Conservation (phyloP, 2,797 vertebrate species). For the Tamandua tetradactyla region DNA sequence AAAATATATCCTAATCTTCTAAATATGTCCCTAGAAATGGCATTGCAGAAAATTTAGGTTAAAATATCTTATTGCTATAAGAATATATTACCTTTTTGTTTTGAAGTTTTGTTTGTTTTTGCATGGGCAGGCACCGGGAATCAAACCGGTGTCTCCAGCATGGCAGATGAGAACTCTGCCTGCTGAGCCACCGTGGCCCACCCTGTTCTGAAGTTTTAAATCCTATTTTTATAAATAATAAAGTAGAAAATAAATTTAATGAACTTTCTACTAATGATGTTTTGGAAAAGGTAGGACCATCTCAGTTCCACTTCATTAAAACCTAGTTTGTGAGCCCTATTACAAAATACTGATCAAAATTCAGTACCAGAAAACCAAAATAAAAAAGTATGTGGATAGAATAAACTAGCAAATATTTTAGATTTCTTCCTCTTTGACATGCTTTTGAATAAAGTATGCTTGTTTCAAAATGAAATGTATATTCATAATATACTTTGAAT, state of each 20-base stretch:
- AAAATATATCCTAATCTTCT: constrained; percentile 65
- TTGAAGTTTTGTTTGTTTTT: no score
- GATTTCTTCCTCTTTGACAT: constrained; percentile 52
- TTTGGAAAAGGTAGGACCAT: constrained; percentile 67
- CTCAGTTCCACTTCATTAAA: constrained; percentile 59
- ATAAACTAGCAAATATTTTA: constrained; percentile 69
- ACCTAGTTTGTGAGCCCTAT: neutral
- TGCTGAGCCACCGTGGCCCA: no score
- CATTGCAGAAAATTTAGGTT: constrained; percentile 66
- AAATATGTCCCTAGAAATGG: constrained; percentile 56
- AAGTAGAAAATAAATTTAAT: constrained; percentile 70
- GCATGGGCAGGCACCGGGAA: no score
- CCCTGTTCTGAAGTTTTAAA: no score
- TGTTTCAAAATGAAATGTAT: constrained; percentile 67
- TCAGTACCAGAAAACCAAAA: constrained; percentile 53
- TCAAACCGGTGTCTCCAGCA: no score
- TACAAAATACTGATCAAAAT: constrained; percentile 73
- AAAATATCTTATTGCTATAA: constrained; percentile 53
- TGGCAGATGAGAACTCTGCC: no score
- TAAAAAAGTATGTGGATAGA: constrained; percentile 59
- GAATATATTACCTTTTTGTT: constrained; percentile 65
- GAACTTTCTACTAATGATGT: constrained; percentile 67
- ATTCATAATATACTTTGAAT: constrained; percentile 71
- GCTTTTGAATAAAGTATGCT: constrained; percentile 70
- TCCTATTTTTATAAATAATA: constrained; percentile 74